Percentiles rank a stretch among this genome's conserved stretches.
phyloP scores from a whole-genome alignment of 2,888 invertebrate genomes.

The Aricia artaxerxes region DNA sequence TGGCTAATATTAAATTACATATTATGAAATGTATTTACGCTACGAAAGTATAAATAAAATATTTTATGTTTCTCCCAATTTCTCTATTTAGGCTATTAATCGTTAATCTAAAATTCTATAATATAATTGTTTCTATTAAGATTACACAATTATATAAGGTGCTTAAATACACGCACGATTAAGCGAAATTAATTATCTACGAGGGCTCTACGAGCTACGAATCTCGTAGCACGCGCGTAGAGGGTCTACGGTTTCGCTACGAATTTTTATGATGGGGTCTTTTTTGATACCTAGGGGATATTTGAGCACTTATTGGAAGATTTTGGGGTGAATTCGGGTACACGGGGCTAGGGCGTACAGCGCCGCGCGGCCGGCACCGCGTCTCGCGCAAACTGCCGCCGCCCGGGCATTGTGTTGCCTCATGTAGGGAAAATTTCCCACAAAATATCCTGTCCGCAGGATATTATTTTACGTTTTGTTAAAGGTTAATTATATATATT shows the following conservation, averaged over 20 bases:
- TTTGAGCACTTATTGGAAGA: constrained; percentile 45
- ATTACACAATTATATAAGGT: background rate
- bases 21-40: background rate
- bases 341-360: constrained; percentile 47
- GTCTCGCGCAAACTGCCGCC: constrained; percentile 76
- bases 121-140: background rate
- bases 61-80: background rate
- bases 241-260: background rate
- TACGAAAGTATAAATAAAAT: background rate
- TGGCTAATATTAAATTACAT: too few relatives aligned
- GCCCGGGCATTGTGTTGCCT: constrained; percentile 71
- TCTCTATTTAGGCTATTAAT: background rate
- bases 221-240: background rate
- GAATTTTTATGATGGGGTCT: background rate
- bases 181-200: constrained; percentile 22
- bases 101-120: background rate
- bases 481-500: background rate
- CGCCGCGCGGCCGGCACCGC: constrained; percentile 61
- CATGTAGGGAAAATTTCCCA: constrained; percentile 47
- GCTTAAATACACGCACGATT: constrained; percentile 36
- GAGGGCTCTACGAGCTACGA: constrained; percentile 13
- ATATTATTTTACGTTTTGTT: background rate
- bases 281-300: constrained; percentile 34
- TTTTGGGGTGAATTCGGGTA: constrained; percentile 39
- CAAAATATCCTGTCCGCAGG: background rate